Evolutionary conservation across 2,113 vertebrate genomes (phyloP).

Genomic region (Parotia lawesii): DNA sequence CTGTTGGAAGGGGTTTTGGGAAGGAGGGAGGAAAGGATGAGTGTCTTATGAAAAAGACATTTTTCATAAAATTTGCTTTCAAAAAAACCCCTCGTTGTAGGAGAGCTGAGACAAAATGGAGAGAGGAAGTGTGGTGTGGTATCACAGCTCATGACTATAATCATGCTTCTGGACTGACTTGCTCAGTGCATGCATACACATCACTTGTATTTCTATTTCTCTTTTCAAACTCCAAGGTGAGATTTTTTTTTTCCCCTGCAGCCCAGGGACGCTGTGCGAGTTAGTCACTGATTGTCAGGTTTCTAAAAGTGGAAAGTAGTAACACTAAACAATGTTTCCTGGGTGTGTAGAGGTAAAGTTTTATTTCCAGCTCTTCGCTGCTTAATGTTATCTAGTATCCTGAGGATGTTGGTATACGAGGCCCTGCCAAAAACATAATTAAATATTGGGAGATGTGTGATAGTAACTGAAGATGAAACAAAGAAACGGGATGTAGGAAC

Average conservation of each 20-base stretch:
- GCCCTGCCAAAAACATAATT: background rate
- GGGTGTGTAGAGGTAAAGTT: background rate
- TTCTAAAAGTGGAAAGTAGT: background rate
- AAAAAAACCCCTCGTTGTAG: background rate
- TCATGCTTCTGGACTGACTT: background rate
- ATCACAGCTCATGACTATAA: background rate
- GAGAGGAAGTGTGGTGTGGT: background rate
- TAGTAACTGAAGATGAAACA: background rate
- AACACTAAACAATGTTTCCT: background rate
- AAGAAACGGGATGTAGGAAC: background rate
- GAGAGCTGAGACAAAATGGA: background rate
- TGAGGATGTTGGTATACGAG: background rate
- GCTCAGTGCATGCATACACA: rapidly evolving
- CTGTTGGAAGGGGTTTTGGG: background rate
- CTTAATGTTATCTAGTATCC: background rate
- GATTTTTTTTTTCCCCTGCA: background rate
- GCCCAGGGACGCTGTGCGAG: background rate
- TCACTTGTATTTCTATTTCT: background rate
- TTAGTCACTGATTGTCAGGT: background rate
- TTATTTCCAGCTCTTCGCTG: background rate
- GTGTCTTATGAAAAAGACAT: background rate
- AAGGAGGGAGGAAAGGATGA: background rate
- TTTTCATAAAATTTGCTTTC: background rate
- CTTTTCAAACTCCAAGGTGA: background rate
- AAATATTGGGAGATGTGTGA: rapidly evolving